phyloP scores from a whole-genome alignment of 2,797 vertebrate species.

The Melopsittacus undulatus region DNA sequence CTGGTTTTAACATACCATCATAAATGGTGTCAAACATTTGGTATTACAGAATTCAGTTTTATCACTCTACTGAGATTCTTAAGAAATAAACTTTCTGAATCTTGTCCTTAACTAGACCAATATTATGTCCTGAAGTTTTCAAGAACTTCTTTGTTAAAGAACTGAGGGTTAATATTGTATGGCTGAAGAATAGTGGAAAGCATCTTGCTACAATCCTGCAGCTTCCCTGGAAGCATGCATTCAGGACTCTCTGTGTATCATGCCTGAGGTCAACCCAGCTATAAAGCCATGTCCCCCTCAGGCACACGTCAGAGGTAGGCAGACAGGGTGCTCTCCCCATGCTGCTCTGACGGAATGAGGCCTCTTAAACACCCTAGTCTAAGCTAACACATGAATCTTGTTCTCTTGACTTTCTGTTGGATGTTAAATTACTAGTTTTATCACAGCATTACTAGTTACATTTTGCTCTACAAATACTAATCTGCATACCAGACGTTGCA shows the following conservation, averaged over 20 bases:
- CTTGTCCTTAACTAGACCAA: neutral
- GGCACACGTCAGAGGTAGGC: neutral
- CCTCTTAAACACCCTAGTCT: neutral
- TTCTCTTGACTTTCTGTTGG: neutral
- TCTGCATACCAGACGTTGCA: accelerated
- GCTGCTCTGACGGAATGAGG: neutral
- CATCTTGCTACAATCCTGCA: neutral
- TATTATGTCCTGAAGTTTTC: neutral
- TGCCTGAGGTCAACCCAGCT: neutral
- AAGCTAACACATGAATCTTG: neutral
- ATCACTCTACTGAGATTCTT: neutral
- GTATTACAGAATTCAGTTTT: neutral
- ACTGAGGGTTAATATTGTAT: neutral
- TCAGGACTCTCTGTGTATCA: accelerated
- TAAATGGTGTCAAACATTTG: neutral
- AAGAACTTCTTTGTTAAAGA: neutral
- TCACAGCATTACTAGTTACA: neutral
- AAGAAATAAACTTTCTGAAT: neutral
- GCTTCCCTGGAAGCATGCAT: neutral
- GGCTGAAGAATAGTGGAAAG: neutral
- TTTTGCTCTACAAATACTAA: neutral
- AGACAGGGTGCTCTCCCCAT: neutral
- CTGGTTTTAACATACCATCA: neutral
- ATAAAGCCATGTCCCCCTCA: neutral
- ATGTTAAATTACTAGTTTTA: neutral